These are phyloP conservation scores for Danio aesculapii DNA, from an alignment of 2,797 vertebrate species.

Conservation along the genomic window DNA sequence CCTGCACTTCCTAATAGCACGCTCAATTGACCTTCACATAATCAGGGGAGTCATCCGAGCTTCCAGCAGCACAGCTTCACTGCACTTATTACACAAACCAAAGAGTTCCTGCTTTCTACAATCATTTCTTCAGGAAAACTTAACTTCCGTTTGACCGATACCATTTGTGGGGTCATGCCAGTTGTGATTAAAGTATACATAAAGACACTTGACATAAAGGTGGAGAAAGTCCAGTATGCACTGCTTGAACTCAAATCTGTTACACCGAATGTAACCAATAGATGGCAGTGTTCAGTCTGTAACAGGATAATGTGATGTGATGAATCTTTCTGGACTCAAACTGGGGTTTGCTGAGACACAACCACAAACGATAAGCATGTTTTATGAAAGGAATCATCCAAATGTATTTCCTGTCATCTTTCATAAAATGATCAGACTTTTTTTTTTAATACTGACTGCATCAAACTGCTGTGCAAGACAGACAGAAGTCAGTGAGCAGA, in stretches of 20 bases:
- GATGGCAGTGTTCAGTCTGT: constrained; percentile 79
- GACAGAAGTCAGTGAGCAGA: constrained; percentile 27
- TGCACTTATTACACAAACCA: constrained; percentile 53
- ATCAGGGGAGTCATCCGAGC: constrained; percentile 37
- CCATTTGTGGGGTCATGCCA: not conserved
- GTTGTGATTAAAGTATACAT: constrained; percentile 8
- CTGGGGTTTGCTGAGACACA: not conserved
- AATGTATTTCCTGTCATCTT: constrained; percentile 53
- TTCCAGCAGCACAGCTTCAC: constrained; percentile 32
- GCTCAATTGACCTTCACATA: constrained; percentile 50
- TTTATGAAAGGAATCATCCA: constrained; percentile 16
- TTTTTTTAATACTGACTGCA: constrained; percentile 41
- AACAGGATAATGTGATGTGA: not conserved
- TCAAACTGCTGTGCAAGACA: constrained; percentile 44
- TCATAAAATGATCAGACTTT: constrained; percentile 48
- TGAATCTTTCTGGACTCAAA: constrained; percentile 4
- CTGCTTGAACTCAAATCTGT: constrained; percentile 28
- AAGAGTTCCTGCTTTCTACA: not conserved
- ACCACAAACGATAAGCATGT: not conserved
- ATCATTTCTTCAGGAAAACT: not conserved
- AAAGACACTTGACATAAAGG: not conserved
- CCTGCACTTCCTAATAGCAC: constrained; percentile 42
- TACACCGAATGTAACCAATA: constrained; percentile 61
- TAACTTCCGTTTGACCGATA: not conserved
- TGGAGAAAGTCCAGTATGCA: constrained; percentile 23